Evolutionary conservation across 2,113 vertebrate species (phyloP), one percentile per base, ranked within the genome.

Genomic region (Nothobranchius furzeri): DNA sequence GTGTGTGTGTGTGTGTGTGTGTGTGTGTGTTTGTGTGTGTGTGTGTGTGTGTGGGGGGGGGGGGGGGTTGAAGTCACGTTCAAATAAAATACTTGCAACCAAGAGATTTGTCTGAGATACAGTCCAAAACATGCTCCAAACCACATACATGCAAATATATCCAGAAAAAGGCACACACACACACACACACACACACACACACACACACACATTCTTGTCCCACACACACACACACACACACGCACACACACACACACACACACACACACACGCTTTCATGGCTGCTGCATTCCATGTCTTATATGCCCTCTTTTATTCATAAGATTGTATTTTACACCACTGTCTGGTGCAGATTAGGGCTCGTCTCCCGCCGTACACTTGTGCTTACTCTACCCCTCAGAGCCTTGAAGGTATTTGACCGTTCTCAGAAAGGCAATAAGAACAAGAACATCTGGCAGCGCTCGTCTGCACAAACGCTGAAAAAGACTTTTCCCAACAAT

Each of bases 241-340:
- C 37, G 7, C 37, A 40, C 37, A 40, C 37, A 40, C 37, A 40
- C 37, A 40, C 37, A 40, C 37, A 40, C 37, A 40, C 37, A 40
- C 37, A 40, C 37, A 40, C 37, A 40, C 37, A 40, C 37, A 40
- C 37, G 4, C 37, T 40, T 90, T 81, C 82, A 80, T 79, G 76
- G 85, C 83, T 60, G 68, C 84, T 78, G 81, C 87, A 90, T 90
- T 89, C 85, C 75, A 40, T 87, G 84, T 90, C 89, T 91, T 88
- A 89, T 89, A 84, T 78, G 82, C 82, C 86, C 66, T 52, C 76
- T 85, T 89, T 90, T 89, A 91, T 90, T 90, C 87, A 89, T 90
- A 90, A 90, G 84, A 84, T 89, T 88, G 85, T 87, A 82, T 89
- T 91, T 90, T 89, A 89, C 89, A 90, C 85, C 81, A 76, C 70